Conservation (phyloP, 2,797 vertebrate genomes). For the Pteropus rufus region DNA sequence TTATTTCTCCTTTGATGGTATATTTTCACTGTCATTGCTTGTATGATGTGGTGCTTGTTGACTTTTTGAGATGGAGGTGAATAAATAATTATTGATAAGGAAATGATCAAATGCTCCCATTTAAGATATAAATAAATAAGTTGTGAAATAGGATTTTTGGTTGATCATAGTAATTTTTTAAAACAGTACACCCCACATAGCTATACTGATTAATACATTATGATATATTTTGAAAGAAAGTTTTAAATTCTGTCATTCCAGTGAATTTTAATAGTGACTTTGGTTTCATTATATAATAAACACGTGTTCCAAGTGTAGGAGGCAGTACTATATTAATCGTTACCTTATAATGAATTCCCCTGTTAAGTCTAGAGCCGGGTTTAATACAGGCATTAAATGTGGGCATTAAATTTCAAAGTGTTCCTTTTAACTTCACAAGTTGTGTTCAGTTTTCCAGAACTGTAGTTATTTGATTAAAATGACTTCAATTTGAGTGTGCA, state of each 20-base stretch:
- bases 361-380: not conserved
- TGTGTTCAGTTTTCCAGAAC: not conserved
- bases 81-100: not conserved
- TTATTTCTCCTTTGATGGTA: not conserved
- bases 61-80: not conserved
- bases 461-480: slow-evolving; percentile 40
- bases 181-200: not conserved
- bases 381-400: slow-evolving; percentile 18
- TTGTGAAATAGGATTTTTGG: not conserved
- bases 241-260: not conserved
- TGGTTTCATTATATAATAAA: not conserved
- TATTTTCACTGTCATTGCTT: not conserved
- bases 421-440: slow-evolving; percentile 24
- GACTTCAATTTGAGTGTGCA: not conserved
- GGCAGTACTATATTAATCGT: not conserved
- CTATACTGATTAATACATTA: not conserved
- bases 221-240: not conserved
- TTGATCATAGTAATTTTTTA: not conserved
- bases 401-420: not conserved
- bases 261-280: not conserved
- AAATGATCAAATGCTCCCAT: not conserved
- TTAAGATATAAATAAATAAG: not conserved
- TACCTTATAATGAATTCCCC: not conserved
- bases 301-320: not conserved
- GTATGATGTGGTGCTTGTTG: not conserved